These are phyloP conservation scores for Drosophila carrolli DNA, from an alignment of 1,140 invertebrate genomes.

Conservation along the genomic window DNA sequence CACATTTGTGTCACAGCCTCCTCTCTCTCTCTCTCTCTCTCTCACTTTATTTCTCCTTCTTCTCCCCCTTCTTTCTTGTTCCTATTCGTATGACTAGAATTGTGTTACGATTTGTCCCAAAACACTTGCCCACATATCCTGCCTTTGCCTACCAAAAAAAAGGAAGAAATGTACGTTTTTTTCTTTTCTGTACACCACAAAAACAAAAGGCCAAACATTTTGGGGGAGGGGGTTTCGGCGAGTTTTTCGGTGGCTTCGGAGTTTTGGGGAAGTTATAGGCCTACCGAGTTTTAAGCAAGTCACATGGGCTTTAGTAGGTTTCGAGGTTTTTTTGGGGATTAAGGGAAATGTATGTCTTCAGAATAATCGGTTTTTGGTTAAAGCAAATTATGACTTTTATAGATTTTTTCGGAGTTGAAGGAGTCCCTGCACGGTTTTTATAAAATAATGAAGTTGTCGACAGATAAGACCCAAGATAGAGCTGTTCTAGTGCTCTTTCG, in stretches of 20 bases:
- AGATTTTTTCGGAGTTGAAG: no score
- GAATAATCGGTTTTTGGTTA: no score
- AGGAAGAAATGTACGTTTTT: slow-evolving; percentile 18
- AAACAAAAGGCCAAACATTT: slow-evolving; percentile 38
- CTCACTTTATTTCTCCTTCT: not conserved
- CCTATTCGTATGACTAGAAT: slow-evolving; percentile 26
- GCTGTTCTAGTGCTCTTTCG: no score
- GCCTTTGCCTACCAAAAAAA: slow-evolving; percentile 10
- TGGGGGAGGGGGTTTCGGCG: no score
- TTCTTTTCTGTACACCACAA: slow-evolving; percentile 65
- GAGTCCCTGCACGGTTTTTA: no score
- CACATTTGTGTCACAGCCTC: slow-evolving; percentile 32
- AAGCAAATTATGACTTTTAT: no score
- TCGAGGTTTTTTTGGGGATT: not conserved
- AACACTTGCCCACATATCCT: slow-evolving; percentile 28
- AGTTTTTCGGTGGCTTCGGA: not conserved
- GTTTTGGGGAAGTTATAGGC: slow-evolving; percentile 1
- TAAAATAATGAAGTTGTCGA: no score
- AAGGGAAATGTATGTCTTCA: no score
- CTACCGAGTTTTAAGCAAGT: not conserved
- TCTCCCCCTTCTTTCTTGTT: not conserved
- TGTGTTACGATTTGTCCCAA: slow-evolving; percentile 41
- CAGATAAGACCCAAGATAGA: no score
- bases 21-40: slow-evolving; percentile 1
- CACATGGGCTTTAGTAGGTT: not conserved